Evolutionary conservation across 2,113 vertebrate species (phyloP).

Genomic region (Cephalophus harveyi): DNA sequence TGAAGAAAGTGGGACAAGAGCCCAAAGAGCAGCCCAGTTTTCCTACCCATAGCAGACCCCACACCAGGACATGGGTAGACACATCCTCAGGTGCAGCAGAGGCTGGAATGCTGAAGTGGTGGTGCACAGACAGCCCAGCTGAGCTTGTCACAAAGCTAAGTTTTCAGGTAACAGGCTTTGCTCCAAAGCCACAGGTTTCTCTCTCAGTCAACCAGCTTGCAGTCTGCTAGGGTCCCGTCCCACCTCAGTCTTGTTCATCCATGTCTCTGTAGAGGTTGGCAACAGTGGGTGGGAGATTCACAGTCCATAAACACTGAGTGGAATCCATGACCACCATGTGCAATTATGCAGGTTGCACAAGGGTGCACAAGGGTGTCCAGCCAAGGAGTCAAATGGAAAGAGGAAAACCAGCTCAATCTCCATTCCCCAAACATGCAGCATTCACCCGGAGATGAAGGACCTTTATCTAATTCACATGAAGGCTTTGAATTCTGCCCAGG

Average conservation of each 20-base stretch:
- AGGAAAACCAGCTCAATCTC: neutral
- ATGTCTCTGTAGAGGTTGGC: neutral
- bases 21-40: neutral
- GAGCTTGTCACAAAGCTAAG: neutral
- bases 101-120: neutral
- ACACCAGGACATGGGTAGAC: rapidly evolving
- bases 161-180: neutral
- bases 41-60: neutral
- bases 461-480: neutral
- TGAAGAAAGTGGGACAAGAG: neutral
- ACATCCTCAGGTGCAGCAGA: neutral
- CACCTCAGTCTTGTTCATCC: neutral
- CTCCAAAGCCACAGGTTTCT: neutral
- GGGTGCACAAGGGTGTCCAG: neutral
- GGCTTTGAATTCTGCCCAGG: neutral
- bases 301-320: neutral
- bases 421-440: neutral
- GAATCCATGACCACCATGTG: neutral
- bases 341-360: neutral
- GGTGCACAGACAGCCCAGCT: neutral
- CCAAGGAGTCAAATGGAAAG: neutral
- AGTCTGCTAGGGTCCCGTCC: rapidly evolving
- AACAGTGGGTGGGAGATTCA: neutral
- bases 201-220: neutral
- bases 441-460: neutral